phyloP scores from a whole-genome alignment of 23 tunicate species.

The Botrylloides violaceus region DNA sequence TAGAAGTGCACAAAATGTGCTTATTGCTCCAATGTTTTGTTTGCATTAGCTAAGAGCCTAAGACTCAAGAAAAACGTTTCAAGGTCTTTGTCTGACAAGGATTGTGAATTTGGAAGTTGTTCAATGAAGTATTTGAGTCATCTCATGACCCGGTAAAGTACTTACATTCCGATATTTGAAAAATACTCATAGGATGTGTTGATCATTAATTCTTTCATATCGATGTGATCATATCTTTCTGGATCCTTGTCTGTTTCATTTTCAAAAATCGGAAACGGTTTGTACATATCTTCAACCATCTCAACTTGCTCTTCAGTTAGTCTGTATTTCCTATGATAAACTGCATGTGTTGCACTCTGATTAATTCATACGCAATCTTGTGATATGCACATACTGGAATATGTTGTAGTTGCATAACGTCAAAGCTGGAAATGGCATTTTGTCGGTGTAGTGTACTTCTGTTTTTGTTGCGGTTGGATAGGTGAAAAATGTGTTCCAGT shows the following conservation, averaged over 20 bases:
- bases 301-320: slow-evolving; percentile 20
- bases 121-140: too few relatives aligned
- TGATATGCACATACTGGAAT: slow-evolving; percentile 26
- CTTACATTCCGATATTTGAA: neutral
- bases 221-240: slow-evolving; percentile 29
- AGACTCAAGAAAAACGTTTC: too few relatives aligned
- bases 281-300: slow-evolving; percentile 19
- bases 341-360: too few relatives aligned
- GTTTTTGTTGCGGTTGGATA: slow-evolving; percentile 37
- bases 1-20: too few relatives aligned
- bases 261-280: neutral
- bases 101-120: too few relatives aligned
- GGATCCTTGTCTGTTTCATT: slow-evolving; percentile 21
- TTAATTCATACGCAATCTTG: too few relatives aligned
- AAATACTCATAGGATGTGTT: neutral
- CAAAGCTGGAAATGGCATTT: slow-evolving; percentile 48
- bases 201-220: slow-evolving; percentile 27
- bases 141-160: too few relatives aligned
- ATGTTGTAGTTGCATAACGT: slow-evolving; percentile 43
- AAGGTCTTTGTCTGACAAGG: too few relatives aligned
- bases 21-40: too few relatives aligned
- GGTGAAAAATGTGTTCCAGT: slow-evolving; percentile 18
- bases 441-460: slow-evolving; percentile 3
- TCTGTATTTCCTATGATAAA: slow-evolving; percentile 33
- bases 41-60: too few relatives aligned